A percentile compares a stretch with the other conserved stretches of the same genome.
Conservation (phyloP, 1,140 invertebrate genomes). For the Chymomyza costata region DNA sequence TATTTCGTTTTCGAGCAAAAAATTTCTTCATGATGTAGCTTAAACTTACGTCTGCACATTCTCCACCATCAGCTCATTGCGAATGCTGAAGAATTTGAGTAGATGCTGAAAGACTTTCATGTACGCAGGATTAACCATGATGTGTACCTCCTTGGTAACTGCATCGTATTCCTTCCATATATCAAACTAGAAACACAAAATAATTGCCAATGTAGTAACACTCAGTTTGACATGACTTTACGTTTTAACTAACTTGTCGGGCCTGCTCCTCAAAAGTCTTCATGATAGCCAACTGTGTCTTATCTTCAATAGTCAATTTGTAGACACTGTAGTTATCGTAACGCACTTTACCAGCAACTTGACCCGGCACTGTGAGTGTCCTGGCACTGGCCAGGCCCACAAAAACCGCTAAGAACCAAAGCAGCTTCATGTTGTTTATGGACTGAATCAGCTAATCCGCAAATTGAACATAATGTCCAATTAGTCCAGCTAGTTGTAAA, state of each 20-base stretch:
- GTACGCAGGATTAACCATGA: constrained; percentile 55
- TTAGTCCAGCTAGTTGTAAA: constrained; percentile 11
- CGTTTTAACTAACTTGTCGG: constrained; percentile 32
- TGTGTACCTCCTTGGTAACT: constrained; percentile 34
- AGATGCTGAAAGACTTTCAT: constrained; percentile 29
- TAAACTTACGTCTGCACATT: constrained; percentile 59
- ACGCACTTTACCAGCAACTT: constrained; percentile 27
- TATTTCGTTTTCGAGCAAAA: too few species aligned
- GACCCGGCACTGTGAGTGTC: constrained; percentile 13
- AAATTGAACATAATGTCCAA: too few species aligned
- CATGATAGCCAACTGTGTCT: constrained; percentile 37
- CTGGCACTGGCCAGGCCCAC: constrained; percentile 36
- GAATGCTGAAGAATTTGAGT: constrained; percentile 25
- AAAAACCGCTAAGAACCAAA: constrained; percentile 39
- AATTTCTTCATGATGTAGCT: too few species aligned
- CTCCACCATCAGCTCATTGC: constrained; percentile 40
- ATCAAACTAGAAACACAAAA: constrained; percentile 34
- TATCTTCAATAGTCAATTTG: constrained; percentile 35
- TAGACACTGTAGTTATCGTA: constrained; percentile 55
- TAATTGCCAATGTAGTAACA: not conserved
- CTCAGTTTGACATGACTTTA: not conserved
- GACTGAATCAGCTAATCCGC: constrained; percentile 12
- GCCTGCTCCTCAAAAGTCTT: constrained; percentile 29
- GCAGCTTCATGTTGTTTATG: constrained; percentile 31
- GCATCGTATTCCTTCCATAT: constrained; percentile 63